Base-by-base conservation (phyloP, 2,888 invertebrate genomes). In the Chrysolina oricalcia region DNA sequence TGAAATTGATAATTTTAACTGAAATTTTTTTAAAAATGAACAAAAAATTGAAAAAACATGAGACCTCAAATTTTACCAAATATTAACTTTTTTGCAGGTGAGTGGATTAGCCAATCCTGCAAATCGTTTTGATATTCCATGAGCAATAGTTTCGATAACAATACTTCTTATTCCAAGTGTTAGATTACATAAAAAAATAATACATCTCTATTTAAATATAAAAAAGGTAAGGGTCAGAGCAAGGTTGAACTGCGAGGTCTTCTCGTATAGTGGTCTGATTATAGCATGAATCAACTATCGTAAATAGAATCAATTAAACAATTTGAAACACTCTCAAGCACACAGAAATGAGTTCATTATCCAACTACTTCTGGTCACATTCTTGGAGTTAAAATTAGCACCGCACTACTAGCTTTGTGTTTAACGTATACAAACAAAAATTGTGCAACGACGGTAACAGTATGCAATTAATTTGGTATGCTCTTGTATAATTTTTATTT, bases 361-460 rank as follows among this genome's bases (percentile, higher is more conserved):
- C 13, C 56, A 56, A 56, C 46, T 15, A 46, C n/a, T 46, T 46
- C 46, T 56, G 23, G 56, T 56, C 56, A 56, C 23, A 56, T 56
- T 56, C 56, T 56, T 6, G 13, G 13, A 56, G 3, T 23, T 15
- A 13, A 56, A 23, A 56, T 21, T 56, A 56, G 56, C 23, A 19
- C 21, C 56, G 56, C 56, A 56, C 56, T 23, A 23, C 15, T 56
- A 23, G 23, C 15, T 50, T 56, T 56, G 56, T 13, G 23, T 56
- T 56, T 1, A 56, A 13, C 23, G 21, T 23, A 21, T 56, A 56
- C 56, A 56, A 23, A 56, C 56, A 19, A 56, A 56, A 56, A 56
- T 56, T 19, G 56, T 56, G 56, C 21, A 56, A 56, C 23, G 19
- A 21, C 23, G 48, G 48, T 17, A 21, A 53, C 53, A 19, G 19